Base-by-base conservation (phyloP, 2,888 invertebrate species). In the Mongoloraphidia duomilia region DNA sequence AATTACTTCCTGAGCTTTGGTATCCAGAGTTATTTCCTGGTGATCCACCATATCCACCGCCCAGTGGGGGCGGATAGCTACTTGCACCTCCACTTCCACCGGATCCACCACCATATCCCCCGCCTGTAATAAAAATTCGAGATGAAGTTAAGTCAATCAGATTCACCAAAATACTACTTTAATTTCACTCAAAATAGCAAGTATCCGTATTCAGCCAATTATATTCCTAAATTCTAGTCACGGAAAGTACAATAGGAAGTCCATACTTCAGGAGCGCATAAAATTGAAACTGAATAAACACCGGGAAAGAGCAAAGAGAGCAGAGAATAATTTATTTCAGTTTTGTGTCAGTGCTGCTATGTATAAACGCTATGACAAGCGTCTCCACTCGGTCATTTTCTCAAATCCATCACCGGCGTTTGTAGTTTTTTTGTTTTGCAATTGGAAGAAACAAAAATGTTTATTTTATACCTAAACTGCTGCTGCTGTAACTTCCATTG, bases 41-140 rank as follows among this genome's bases (percentile, higher is more conserved):
- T 26, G 26, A 45, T 14, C 45, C 45, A 9, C 45, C 45, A 17
- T 41, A 12, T 40, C 50, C 57, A 38, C 61, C 57, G 46, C 57
- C 55, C 56, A 53, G 34, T 55, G 48, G 17, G 53, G 55, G 35
- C 60, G 53, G 47, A 56, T 61, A 60, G 34, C 58, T 59, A 59
- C 63, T 60, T 4, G 56, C 52, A 34, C 50, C 46, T 37, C 51
- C 53, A 14, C 57, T 57, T 47, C 57, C 56, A 17, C 55, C 54
- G 26, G 42, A 17, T 12, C 33, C 33, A 17, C 42, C 42, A 33
- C 42, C 42, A n/a, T 42, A 42, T 14, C 14, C 14, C 11, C 42
- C 42, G 8, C 42, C 26, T 42, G 39, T 11, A 39, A 38, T 5
- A 9, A 4, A 38, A 38, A n/a, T n/a, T n/a, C n/a, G n/a, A n/a